phyloP scores from a whole-genome alignment of 2,888 invertebrate species.

The Eupithecia vulgata region DNA sequence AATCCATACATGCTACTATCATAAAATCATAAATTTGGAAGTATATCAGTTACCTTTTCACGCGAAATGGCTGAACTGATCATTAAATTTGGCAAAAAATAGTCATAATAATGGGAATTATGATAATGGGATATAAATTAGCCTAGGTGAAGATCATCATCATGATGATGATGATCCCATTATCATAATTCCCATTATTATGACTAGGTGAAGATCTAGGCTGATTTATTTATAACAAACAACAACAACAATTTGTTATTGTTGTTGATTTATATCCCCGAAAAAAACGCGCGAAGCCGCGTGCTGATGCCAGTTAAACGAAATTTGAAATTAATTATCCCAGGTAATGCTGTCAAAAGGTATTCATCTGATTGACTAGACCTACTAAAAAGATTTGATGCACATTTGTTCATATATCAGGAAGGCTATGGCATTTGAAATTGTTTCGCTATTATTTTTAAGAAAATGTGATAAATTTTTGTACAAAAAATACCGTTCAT shows the following conservation, averaged over 20 bases:
- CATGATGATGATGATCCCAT: too few relatives aligned
- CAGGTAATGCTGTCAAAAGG: background rate
- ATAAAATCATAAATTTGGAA: background rate
- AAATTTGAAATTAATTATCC: background rate
- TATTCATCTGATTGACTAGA: background rate
- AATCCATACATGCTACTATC: background rate
- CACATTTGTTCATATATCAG: slow-evolving; percentile 52
- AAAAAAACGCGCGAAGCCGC: background rate
- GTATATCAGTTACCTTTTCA: background rate
- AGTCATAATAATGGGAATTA: too few relatives aligned
- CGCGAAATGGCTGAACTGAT: background rate
- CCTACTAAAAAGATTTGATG: slow-evolving; percentile 12
- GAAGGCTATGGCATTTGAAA: slow-evolving; percentile 59
- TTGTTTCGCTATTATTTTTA: slow-evolving; percentile 24
- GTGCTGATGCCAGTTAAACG: background rate
- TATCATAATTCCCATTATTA: too few relatives aligned
- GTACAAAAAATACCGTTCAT: slow-evolving; percentile 32
- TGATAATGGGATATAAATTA: too few relatives aligned
- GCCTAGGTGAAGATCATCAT: too few relatives aligned
- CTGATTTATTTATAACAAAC: background rate
- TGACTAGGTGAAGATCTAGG: background rate
- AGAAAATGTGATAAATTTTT: slow-evolving; percentile 53
- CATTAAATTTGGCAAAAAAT: background rate
- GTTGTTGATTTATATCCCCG: background rate
- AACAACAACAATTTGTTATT: too few relatives aligned